Evolutionary conservation across 2,888 invertebrate species (phyloP).

Genomic region (Palloptera scutellata): DNA sequence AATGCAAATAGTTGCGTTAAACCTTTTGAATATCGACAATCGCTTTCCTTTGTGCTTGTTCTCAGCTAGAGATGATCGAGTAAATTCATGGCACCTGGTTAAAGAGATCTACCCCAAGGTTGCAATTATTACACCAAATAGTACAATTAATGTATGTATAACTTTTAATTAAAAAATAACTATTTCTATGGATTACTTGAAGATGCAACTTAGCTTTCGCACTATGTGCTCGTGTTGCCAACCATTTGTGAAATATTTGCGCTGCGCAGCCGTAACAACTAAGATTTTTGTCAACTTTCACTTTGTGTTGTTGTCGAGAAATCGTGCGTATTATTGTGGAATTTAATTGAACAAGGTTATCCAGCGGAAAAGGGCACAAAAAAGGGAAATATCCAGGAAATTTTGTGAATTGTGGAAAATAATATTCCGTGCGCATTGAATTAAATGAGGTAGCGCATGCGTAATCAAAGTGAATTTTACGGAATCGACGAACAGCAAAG

Average conservation of each 20-base stretch:
- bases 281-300: constrained; percentile 34
- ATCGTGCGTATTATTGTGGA: constrained; percentile 14
- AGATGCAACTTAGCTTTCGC: not conserved
- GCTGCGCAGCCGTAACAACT: constrained; percentile 17
- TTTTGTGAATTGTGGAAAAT: constrained; percentile 5
- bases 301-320: constrained; percentile 32
- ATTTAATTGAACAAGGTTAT: constrained; percentile 28
- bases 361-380: constrained; percentile 24
- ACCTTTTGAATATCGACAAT: no score
- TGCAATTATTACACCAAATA: no score
- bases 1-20: no score
- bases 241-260: constrained; percentile 9
- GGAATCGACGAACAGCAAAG: not conserved
- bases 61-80: no score
- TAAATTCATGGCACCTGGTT: no score
- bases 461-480: not conserved
- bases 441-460: not conserved
- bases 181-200: no score
- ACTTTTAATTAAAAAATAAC: no score
- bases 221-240: not conserved
- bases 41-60: no score
- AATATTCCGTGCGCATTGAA: constrained; percentile 1
- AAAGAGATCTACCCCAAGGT: no score
- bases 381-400: constrained; percentile 15
- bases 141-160: no score